phyloP scores from a whole-genome alignment of 2,888 invertebrate genomes.

The Labia minor region DNA sequence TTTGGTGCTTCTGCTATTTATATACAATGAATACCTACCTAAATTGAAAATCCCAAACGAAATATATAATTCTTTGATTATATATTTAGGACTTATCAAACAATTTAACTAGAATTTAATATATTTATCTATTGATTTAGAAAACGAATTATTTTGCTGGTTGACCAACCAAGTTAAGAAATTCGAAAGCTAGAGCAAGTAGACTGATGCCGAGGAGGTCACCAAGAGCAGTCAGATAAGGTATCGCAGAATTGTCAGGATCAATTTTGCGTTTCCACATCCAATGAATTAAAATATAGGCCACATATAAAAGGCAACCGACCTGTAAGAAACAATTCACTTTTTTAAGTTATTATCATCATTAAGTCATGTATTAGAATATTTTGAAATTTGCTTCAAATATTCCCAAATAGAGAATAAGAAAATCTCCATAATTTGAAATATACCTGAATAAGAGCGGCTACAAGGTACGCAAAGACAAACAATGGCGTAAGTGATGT shows the following conservation, averaged over 20 bases:
- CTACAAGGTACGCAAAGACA: conserved; percentile 54
- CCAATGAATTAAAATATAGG: conserved; percentile 51
- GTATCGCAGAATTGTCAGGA: conserved; percentile 67
- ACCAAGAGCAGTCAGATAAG: conserved; percentile 65
- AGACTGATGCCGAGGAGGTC: conserved; percentile 64
- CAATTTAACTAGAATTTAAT: too few relatives aligned
- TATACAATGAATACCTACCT: too few relatives aligned
- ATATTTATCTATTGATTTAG: too few relatives aligned
- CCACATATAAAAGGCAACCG: conserved; percentile 48
- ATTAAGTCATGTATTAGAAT: too few relatives aligned
- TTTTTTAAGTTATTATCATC: too few relatives aligned
- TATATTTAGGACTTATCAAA: too few relatives aligned
- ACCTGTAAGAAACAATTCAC: conserved; percentile 34
- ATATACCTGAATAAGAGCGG: conserved; percentile 48
- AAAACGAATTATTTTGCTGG: too few relatives aligned
- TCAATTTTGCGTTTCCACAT: conserved; percentile 54
- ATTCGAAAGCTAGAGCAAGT: conserved; percentile 51
- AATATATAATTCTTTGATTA: too few relatives aligned
- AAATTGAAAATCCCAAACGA: too few relatives aligned
- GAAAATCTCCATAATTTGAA: too few relatives aligned
- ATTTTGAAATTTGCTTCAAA: too few relatives aligned
- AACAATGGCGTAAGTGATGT: conserved; percentile 55
- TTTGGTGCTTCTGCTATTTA: too few relatives aligned
- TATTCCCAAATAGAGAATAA: background rate
- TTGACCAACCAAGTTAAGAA: conserved; percentile 45